These are phyloP conservation scores for Punctoribates punctum DNA, from an alignment of 2,888 invertebrate genomes.

Conservation along the genomic window DNA sequence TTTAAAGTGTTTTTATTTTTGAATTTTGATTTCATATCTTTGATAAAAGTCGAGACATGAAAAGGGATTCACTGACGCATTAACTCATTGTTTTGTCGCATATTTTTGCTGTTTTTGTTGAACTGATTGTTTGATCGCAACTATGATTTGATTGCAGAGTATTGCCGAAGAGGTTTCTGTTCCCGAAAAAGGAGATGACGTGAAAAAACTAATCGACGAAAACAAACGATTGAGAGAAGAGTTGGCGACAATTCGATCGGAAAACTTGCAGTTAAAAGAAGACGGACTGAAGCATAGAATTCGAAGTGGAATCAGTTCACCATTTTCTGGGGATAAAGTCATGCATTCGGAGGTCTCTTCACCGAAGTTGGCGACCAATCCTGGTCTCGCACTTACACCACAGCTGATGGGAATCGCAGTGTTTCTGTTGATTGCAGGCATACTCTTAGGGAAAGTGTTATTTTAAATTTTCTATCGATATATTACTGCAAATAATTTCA, in stretches of 20 bases:
- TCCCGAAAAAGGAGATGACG: conserved; percentile 51
- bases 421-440: conserved; percentile 67
- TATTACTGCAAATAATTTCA: conserved; percentile 18
- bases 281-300: conserved; percentile 43
- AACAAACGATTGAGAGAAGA: conserved; percentile 72
- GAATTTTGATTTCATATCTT: not conserved
- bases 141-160: not conserved
- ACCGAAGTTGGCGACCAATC: not conserved
- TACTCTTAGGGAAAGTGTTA: conserved; percentile 74
- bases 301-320: conserved; percentile 14
- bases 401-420: conserved; percentile 61
- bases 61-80: not conserved
- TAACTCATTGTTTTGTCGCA: not conserved
- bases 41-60: not conserved
- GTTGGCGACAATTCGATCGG: conserved; percentile 73
- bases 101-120: not conserved
- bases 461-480: conserved; percentile 61
- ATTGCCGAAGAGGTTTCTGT: conserved; percentile 7
- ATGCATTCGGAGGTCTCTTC: not conserved
- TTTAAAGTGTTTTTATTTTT: not conserved
- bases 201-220: conserved; percentile 69
- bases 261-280: conserved; percentile 76
- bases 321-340: not conserved
- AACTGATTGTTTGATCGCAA: not conserved
- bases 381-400: conserved; percentile 23